Conservation (phyloP, 1,140 invertebrate species). For the Drosophila mayri region DNA sequence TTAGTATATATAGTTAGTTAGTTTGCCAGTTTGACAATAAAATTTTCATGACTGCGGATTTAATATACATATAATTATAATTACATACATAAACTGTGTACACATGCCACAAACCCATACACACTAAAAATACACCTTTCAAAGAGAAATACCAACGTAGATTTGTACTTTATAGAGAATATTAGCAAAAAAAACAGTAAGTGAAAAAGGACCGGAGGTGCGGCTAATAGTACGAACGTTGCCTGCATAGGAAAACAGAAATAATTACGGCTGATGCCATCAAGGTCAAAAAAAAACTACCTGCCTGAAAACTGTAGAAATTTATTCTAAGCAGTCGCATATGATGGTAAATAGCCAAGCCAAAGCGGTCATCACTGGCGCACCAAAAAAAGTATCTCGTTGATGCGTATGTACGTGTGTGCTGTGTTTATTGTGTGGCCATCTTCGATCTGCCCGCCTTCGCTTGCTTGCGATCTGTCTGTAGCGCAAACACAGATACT, state of each 20-base stretch:
- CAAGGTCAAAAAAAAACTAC: slow-evolving; percentile 7
- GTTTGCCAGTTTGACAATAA: background rate
- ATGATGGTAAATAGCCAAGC: slow-evolving; percentile 23
- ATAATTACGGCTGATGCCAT: slow-evolving; percentile 6
- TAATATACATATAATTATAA: background rate
- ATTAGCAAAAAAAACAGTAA: background rate
- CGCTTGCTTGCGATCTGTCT: slow-evolving; percentile 60
- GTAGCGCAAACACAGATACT: slow-evolving; percentile 53
- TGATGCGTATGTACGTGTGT: slow-evolving; percentile 19
- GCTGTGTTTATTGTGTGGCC: slow-evolving; percentile 45
- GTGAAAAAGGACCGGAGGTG: slow-evolving; percentile 9
- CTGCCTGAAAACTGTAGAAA: slow-evolving; percentile 2
- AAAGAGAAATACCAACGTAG: background rate
- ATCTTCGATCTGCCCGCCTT: slow-evolving; percentile 75
- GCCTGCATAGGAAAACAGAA: slow-evolving; percentile 4
- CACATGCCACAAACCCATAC: background rate
- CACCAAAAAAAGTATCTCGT: slow-evolving; percentile 20
- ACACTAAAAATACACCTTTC: background rate
- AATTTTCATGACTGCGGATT: background rate
- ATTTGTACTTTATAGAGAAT: background rate
- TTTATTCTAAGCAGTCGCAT: slow-evolving; percentile 2
- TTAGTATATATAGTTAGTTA: slow-evolving; percentile 2
- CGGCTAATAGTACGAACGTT: slow-evolving; percentile 12
- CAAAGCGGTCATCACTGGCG: slow-evolving; percentile 19
- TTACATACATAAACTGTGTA: background rate